Conservation (phyloP, 2,888 invertebrate species). For the Phortica magna region DNA sequence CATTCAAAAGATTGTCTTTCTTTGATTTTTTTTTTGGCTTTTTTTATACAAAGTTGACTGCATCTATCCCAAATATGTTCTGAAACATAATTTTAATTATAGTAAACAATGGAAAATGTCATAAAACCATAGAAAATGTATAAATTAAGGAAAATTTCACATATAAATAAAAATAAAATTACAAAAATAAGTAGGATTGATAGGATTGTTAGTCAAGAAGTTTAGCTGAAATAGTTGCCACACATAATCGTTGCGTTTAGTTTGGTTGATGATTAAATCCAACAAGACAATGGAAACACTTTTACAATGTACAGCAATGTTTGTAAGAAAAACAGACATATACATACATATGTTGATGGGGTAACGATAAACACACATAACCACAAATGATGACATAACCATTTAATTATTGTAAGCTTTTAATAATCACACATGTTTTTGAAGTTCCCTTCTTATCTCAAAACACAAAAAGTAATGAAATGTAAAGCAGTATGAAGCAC, state of each 20-base stretch:
- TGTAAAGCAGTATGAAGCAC: too few relatives aligned
- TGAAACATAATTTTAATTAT: not conserved
- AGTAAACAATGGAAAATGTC: not conserved
- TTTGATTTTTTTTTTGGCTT: not conserved
- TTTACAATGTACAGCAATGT: not conserved
- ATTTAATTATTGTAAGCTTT: too few relatives aligned
- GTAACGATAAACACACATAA: too few relatives aligned
- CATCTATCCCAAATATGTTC: too few relatives aligned
- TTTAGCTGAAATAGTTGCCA: slow-evolving; percentile 59
- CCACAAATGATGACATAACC: too few relatives aligned
- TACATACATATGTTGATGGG: too few relatives aligned
- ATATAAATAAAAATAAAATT: slow-evolving; percentile 57
- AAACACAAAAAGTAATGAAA: too few relatives aligned
- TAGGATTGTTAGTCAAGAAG: slow-evolving; percentile 6
- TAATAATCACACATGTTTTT: too few relatives aligned
- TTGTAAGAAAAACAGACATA: too few relatives aligned
- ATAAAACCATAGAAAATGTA: not conserved
- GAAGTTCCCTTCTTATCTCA: too few relatives aligned
- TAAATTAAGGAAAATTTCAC: slow-evolving; percentile 34
- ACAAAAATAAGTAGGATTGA: slow-evolving; percentile 34
- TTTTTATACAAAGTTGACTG: slow-evolving; percentile 37
- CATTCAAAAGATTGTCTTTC: too few relatives aligned
- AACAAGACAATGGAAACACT: not conserved
- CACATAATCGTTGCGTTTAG: slow-evolving; percentile 74
- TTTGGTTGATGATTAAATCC: not conserved